A percentile compares a stretch with the other conserved stretches of the same genome.
phyloP scores from a whole-genome alignment of 2,113 vertebrate species.

The Tringa solitaria region DNA sequence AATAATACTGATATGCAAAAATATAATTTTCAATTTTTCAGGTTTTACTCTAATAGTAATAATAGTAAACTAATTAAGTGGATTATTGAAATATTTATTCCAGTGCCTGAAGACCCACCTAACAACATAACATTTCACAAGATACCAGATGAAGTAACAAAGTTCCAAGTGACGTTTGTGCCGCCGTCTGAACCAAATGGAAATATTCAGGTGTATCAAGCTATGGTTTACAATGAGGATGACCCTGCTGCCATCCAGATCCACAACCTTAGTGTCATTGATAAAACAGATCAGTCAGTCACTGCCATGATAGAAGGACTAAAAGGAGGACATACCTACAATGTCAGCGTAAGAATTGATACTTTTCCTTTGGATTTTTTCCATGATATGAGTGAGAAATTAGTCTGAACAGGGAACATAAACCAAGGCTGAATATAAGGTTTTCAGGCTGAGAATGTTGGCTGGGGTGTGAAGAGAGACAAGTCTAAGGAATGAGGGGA shows the following conservation, averaged over 20 bases:
- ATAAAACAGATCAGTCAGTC: constrained; percentile 79
- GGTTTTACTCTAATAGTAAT: background rate
- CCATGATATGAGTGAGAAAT: background rate
- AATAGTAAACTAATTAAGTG: background rate
- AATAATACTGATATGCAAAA: background rate
- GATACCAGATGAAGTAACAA: constrained; percentile 88
- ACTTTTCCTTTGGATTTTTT: background rate
- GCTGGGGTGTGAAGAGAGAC: background rate
- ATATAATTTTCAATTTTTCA: background rate
- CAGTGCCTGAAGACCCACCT: constrained; percentile 92
- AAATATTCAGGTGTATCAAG: constrained; percentile 89
- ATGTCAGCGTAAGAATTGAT: constrained; percentile 81
- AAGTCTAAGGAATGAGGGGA: background rate
- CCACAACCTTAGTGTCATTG: constrained; percentile 79
- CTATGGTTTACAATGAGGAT: constrained; percentile 82
- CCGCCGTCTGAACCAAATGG: constrained; percentile 90
- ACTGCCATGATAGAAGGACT: constrained; percentile 87
- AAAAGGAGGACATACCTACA: constrained; percentile 92
- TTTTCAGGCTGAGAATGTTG: background rate
- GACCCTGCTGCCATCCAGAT: constrained; percentile 77
- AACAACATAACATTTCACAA: constrained; percentile 88
- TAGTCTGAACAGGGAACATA: background rate
- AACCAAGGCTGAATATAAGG: background rate
- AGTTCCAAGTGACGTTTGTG: constrained; percentile 87
- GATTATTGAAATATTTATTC: constrained; percentile 47